Percentiles rank a stretch among this genome's conserved stretches.
These are phyloP conservation scores for Chloroceryle inda DNA, from an alignment of 2,797 vertebrate genomes.

Conservation along the genomic window DNA sequence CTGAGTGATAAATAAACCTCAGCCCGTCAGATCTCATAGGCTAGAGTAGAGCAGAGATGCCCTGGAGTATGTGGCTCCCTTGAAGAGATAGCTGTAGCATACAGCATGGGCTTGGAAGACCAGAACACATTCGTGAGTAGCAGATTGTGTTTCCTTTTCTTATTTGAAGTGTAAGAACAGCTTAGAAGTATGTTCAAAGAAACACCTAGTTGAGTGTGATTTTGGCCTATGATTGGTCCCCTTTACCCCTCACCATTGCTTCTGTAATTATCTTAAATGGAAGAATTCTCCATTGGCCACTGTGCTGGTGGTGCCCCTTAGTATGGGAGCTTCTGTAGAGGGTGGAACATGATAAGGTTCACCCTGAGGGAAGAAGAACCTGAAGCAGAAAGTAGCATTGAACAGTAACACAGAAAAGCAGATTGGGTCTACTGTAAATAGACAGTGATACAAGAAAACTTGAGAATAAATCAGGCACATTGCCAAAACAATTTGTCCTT, in stretches of 20 bases:
- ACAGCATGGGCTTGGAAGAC: background rate
- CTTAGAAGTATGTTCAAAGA: background rate
- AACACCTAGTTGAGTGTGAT: background rate
- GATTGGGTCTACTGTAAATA: background rate
- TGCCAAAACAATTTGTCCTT: conserved; percentile 36
- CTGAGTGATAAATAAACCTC: background rate
- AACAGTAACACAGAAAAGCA: background rate
- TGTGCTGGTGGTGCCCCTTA: background rate
- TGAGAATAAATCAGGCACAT: background rate
- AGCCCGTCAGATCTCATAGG: background rate
- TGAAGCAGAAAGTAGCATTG: background rate
- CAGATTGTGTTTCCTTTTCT: background rate
- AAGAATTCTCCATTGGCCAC: background rate
- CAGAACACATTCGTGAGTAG: background rate
- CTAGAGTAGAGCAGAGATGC: background rate
- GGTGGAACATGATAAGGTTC: background rate
- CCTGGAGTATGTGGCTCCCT: background rate
- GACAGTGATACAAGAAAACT: background rate
- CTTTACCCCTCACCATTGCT: background rate
- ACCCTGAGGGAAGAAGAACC: background rate
- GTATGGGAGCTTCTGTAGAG: background rate
- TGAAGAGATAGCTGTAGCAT: background rate
- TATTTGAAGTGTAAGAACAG: background rate
- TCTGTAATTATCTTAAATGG: background rate
- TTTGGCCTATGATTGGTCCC: background rate